These are phyloP conservation scores for Mungos mungo DNA, from an alignment of 2,113 vertebrate species.

Conservation along the genomic window DNA sequence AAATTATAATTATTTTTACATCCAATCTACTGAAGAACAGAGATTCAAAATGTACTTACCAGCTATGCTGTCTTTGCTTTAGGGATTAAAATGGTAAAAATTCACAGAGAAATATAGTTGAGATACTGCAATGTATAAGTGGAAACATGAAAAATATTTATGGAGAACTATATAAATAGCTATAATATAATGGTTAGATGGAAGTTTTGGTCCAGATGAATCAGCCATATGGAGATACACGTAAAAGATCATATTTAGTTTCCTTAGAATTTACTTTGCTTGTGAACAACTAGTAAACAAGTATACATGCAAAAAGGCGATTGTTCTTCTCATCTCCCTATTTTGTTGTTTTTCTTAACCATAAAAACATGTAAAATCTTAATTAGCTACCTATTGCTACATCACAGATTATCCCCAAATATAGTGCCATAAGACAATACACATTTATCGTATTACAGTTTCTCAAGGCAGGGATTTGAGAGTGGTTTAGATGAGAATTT, in stretches of 20 bases:
- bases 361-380: background rate
- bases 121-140: background rate
- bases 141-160: background rate
- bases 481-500: background rate
- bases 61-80: background rate
- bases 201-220: background rate
- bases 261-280: background rate
- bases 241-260: background rate
- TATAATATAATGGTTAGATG: background rate
- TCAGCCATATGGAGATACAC: background rate
- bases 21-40: background rate
- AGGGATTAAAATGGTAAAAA: background rate
- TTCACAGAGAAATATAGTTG: background rate
- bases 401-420: background rate
- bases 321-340: background rate
- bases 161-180: background rate
- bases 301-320: background rate
- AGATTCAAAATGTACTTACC: background rate
- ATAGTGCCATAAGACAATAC: background rate
- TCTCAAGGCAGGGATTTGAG: background rate
- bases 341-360: background rate
- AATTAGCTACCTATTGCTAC: background rate
- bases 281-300: background rate
- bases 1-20: background rate
- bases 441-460: background rate